Base-by-base conservation (phyloP, 2,113 vertebrate genomes). In the Ovis canadensis region DNA sequence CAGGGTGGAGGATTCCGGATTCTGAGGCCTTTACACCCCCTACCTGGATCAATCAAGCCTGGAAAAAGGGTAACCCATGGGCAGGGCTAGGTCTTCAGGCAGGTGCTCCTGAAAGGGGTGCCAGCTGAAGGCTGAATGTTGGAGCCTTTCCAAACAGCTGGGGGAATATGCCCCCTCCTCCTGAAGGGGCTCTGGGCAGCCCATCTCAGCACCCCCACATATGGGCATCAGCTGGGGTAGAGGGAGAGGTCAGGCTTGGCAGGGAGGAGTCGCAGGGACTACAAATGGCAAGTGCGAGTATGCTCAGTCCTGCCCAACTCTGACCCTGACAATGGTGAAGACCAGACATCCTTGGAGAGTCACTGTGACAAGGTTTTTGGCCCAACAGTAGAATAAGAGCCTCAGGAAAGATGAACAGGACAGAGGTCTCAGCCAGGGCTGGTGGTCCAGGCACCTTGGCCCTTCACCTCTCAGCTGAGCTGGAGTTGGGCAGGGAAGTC, bases 161-260 rank as follows among this genome's bases (percentile, higher is more conserved):
- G 31, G 19, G 5, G 5, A 27, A 9, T 31, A 23, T 4, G 8
- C 4, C 23, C 9, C 9, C 1, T 6, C 13, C 9, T 67, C n/a
- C 29, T 11, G 2, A 78, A 17, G 45, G 48, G 27, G 5, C 6
- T 78, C 6, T 78, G 33, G 0, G 3, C 1, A 90, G 52, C 36
- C 33, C 50, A 31, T 23, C 52, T 3, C 43, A 59, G 64, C 2
- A 6, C 33, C 10, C 62, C 33, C 64, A 33, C 6, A 19, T 14
- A 21, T 3, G 25, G 64, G 15, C 21, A 52, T 50, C 40, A 83
- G 59, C 40, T 83, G 23, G 19, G 33, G 48, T 29, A 36, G 36
- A 2, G 25, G n/a, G 80, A 64, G n/a, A 31, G 3, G 3, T 9
- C 12, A 4, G 31, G 36, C 36, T 77, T 55, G 19, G 50, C 6